Base-by-base conservation (phyloP, 2,888 invertebrate species). In the Brassicogethes aeneus region DNA sequence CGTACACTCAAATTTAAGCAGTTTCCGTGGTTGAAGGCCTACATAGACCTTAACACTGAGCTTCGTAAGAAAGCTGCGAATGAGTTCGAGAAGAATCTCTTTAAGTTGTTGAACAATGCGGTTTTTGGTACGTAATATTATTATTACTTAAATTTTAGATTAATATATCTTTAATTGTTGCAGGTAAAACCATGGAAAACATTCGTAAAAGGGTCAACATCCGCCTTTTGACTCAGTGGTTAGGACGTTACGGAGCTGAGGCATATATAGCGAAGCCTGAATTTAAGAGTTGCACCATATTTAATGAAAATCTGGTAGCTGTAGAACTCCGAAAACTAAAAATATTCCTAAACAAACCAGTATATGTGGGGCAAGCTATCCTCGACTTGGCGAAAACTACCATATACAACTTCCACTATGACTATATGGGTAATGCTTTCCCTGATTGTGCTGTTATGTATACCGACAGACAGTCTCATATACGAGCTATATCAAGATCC, bases 21-120 rank as follows among this genome's bases (percentile, higher is more conserved):
- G 53, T 53, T 51, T 33, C 43, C 56, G 3, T 68, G 63, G 60
- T 43, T 66, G 8, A 52, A 63, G 47, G 38, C 47, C 39, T 66
- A 66, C 43, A 65, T 67, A 32, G 59, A 65, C 29, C 43, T 40
- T n/a, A n/a, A n/a, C n/a, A n/a, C n/a, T n/a, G n/a, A n/a, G n/a
- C n/a, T n/a, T n/a, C n/a, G n/a, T n/a, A 57, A 50, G 16, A 23
- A 39, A 10, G 46, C 48, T 3, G 31, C 37, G 35, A 49, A 44
- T 30, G 40, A 47, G 3, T 51, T 55, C 40, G 42, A 54, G 31
- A 49, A 40, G 16, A 46, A 41, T 41, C 42, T 36, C 15, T 36
- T 7, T 10, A 23, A 23, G 23, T 10, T 23, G 10, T 7, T 23
- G 10, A 23, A 23, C 10, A 23, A 23, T 10, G 5, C 23, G 23